These are phyloP conservation scores for Mugil cephalus DNA, from an alignment of 2,113 vertebrate genomes.

Conservation along the genomic window DNA sequence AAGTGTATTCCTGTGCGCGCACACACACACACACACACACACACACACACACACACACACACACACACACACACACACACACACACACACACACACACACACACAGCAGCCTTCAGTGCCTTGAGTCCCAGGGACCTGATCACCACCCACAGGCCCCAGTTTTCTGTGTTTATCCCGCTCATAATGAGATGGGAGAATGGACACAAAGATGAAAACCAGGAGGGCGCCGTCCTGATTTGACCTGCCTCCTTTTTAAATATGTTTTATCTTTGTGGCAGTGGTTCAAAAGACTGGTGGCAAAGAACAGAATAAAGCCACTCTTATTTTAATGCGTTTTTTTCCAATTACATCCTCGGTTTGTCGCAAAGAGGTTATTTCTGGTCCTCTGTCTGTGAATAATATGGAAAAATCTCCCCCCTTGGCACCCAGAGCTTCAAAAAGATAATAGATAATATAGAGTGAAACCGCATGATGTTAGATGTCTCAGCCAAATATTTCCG, in stretches of 20 bases:
- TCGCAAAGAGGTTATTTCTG: conserved; percentile 21
- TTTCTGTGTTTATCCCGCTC: conserved; percentile 52
- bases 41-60: too few relatives aligned
- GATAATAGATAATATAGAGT: too few relatives aligned
- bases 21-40: conserved; percentile 14
- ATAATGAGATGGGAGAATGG: conserved; percentile 35
- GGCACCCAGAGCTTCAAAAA: background rate
- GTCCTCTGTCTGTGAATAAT: background rate
- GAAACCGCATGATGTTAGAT: background rate
- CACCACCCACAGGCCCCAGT: conserved; percentile 30
- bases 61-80: too few relatives aligned
- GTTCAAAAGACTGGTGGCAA: conserved; percentile 15
- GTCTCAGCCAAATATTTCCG: background rate
- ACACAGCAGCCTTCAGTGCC: conserved; percentile 22
- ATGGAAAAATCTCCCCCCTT: background rate
- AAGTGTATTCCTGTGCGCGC: conserved; percentile 1
- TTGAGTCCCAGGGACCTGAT: conserved; percentile 26
- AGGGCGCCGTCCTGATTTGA: conserved; percentile 46
- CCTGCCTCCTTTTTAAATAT: conserved; percentile 14
- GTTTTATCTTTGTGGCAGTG: background rate
- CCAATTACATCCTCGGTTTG: conserved; percentile 2
- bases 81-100: conserved; percentile 20
- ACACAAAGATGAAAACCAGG: conserved; percentile 40
- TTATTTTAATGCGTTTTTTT: conserved; percentile 20
- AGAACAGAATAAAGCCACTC: background rate